Percentiles rank a stretch among this genome's conserved stretches.
These are phyloP conservation scores for Tachysurus vachellii DNA, from an alignment of 2,113 vertebrate genomes.

Conservation along the genomic window DNA sequence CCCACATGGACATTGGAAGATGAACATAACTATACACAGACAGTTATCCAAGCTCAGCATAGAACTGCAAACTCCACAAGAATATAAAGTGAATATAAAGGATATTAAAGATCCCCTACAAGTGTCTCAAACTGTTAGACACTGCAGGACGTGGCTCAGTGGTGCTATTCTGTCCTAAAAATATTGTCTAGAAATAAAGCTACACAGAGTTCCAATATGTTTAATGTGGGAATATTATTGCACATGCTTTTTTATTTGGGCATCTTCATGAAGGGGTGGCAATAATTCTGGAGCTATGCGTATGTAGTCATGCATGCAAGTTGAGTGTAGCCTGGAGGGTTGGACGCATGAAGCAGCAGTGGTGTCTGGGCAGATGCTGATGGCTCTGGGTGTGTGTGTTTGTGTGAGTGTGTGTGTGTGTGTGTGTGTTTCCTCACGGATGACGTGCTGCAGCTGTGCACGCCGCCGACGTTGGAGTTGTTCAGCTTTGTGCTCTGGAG, in stretches of 20 bases:
- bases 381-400: slow-evolving; percentile 32
- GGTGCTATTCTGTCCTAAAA: background rate
- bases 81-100: background rate
- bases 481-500: slow-evolving; percentile 55
- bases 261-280: background rate
- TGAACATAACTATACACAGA: background rate
- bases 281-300: background rate
- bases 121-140: slow-evolving; percentile 7
- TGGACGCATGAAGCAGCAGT: slow-evolving; percentile 38
- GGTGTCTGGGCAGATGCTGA: slow-evolving; percentile 30
- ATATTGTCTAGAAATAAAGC: background rate
- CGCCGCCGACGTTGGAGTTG: slow-evolving; percentile 49
- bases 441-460: slow-evolving; percentile 54
- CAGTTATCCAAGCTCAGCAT: background rate
- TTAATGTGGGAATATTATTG: background rate
- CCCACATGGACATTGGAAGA: background rate
- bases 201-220: background rate
- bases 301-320: slow-evolving; percentile 30
- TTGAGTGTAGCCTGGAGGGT: slow-evolving; percentile 41
- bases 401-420: slow-evolving; percentile 37
- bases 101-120: background rate
- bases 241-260: slow-evolving; percentile 2
- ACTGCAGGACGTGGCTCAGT: background rate
- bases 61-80: background rate
- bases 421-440: slow-evolving; percentile 36